Percentiles rank a stretch among this genome's conserved stretches.
These are phyloP conservation scores for Petrocephalus schoutedeni DNA, from an alignment of 2,797 vertebrate genomes.

Conservation along the genomic window DNA sequence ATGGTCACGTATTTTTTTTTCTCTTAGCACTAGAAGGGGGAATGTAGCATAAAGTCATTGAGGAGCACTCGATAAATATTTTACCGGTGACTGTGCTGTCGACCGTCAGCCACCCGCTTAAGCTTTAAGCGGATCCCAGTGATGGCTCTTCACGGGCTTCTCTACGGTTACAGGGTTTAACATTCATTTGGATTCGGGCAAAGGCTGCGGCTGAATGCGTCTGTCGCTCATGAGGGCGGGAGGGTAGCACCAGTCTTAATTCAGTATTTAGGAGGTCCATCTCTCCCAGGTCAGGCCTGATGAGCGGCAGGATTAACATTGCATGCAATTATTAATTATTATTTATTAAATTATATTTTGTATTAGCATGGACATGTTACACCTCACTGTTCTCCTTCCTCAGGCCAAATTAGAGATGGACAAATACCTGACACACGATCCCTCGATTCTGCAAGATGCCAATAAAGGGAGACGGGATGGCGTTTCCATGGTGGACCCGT, in stretches of 20 bases:
- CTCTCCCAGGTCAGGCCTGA: neutral
- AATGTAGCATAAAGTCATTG: conserved; percentile 81
- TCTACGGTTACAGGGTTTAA: neutral
- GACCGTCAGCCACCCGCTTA: conserved; percentile 59
- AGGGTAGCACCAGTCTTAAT: neutral
- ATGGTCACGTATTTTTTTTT: conserved; percentile 62
- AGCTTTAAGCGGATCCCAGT: conserved; percentile 39
- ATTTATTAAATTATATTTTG: neutral
- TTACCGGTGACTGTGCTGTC: conserved; percentile 70
- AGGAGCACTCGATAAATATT: conserved; percentile 86
- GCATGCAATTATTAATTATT: neutral
- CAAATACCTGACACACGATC: conserved; percentile 75
- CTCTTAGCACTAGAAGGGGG: conserved; percentile 68
- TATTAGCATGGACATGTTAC: neutral
- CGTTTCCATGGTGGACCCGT: conserved; percentile 77
- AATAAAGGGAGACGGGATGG: conserved; percentile 80
- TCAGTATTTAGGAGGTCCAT: neutral
- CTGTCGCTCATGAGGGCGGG: neutral
- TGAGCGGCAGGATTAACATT: neutral
- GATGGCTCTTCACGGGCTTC: neutral
- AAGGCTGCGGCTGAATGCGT: neutral
- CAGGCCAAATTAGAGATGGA: conserved; percentile 89
- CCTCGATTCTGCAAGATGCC: conserved; percentile 64
- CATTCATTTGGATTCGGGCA: neutral
- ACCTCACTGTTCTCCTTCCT: conserved; percentile 22